Percentiles rank a stretch among this genome's conserved stretches.
Conservation (phyloP, 92 coral and sea anemone species). For the Pocillopora grandis region DNA sequence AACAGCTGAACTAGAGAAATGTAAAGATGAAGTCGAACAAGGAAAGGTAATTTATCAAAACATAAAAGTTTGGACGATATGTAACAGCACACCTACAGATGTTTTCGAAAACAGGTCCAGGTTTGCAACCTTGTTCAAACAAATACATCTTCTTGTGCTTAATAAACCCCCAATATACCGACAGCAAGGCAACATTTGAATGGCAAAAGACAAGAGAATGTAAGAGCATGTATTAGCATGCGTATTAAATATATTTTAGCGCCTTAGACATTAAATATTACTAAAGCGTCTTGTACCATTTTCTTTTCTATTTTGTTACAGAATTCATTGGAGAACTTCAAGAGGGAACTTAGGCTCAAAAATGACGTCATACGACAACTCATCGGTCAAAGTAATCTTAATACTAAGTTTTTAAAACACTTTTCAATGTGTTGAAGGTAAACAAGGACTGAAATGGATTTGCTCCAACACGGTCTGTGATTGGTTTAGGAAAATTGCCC, state of each 20-base stretch:
- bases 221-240: background rate
- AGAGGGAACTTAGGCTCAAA: constrained; percentile 30
- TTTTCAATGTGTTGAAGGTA: too few species aligned
- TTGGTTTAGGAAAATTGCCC: too few species aligned
- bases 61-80: background rate
- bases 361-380: constrained; percentile 37
- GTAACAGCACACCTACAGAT: background rate
- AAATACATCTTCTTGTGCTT: too few species aligned
- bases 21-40: background rate
- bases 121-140: too few species aligned
- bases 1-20: constrained; percentile 28
- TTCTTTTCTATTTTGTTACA: background rate
- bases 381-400: constrained; percentile 11
- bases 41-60: constrained; percentile 11
- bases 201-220: too few species aligned
- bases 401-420: too few species aligned
- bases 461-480: too few species aligned
- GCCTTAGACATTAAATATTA: background rate
- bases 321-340: constrained; percentile 29
- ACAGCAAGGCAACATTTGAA: background rate
- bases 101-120: background rate
- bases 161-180: too few species aligned
- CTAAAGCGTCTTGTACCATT: too few species aligned
- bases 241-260: background rate
- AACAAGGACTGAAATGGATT: too few species aligned